phyloP scores from a whole-genome alignment of 2,888 invertebrate species.

The Chironomus riparius region DNA sequence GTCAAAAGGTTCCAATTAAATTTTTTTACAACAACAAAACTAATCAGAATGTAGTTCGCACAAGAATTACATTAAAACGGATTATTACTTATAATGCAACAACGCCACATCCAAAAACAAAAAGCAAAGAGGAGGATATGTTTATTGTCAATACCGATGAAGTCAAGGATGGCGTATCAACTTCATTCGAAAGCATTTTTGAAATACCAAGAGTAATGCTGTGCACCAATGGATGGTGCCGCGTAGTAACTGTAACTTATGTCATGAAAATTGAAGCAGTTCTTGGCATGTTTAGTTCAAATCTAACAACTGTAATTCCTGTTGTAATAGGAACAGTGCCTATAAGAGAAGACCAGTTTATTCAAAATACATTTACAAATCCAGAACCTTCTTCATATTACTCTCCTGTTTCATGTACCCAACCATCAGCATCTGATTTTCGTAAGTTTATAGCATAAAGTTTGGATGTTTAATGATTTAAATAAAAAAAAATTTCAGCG shows the following conservation, averaged over 20 bases:
- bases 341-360: too few species aligned
- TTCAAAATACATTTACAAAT: too few species aligned
- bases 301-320: too few species aligned
- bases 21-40: neutral
- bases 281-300: too few species aligned
- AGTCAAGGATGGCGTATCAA: neutral
- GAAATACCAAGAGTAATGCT: neutral
- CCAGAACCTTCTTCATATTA: too few species aligned
- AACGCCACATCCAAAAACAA: neutral
- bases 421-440: too few species aligned
- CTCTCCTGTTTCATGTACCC: too few species aligned
- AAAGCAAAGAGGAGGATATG: neutral
- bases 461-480: too few species aligned
- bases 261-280: neutral
- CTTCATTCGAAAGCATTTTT: neutral
- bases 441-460: too few species aligned
- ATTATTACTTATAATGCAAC: neutral
- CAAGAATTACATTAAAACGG: neutral
- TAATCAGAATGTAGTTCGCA: neutral
- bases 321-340: too few species aligned
- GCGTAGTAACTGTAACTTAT: neutral
- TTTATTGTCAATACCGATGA: neutral
- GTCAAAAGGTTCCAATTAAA: constrained; percentile 21
- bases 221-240: neutral
- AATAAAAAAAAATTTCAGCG: neutral